A percentile compares a stretch with the other conserved stretches of the same genome.
Evolutionary conservation across 1,140 invertebrate genomes (phyloP).

Genomic region (Agrypnia vestita): DNA sequence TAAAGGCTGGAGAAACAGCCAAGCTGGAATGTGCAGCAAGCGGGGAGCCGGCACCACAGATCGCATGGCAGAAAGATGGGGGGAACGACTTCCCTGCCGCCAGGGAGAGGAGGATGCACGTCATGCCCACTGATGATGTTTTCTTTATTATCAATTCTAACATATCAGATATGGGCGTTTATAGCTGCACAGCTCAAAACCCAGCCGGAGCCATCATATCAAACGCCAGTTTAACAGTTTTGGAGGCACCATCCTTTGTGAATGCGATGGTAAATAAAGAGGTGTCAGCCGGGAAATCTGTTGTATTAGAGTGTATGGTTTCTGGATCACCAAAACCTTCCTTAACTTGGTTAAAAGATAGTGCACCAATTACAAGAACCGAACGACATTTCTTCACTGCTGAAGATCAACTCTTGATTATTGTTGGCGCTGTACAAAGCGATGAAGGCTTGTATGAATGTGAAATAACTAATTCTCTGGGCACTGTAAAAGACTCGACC

Average conservation of each 20-base stretch:
- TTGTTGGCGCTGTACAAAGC: slow-evolving; percentile 82
- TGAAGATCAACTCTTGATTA: slow-evolving; percentile 90
- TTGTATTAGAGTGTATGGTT: slow-evolving; percentile 91
- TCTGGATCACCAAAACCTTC: slow-evolving; percentile 89
- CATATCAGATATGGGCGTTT: slow-evolving; percentile 89
- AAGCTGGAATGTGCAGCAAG: slow-evolving; percentile 92
- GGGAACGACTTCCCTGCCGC: slow-evolving; percentile 96
- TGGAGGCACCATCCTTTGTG: slow-evolving; percentile 89
- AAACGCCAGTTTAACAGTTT: slow-evolving; percentile 91
- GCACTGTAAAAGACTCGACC: slow-evolving; percentile 75
- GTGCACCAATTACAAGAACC: slow-evolving; percentile 79
- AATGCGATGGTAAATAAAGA: slow-evolving; percentile 90
- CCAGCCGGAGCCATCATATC: slow-evolving; percentile 88
- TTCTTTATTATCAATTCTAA: slow-evolving; percentile 95
- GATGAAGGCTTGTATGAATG: slow-evolving; percentile 93
- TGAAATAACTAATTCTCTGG: slow-evolving; percentile 88
- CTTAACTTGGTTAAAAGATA: slow-evolving; percentile 93
- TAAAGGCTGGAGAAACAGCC: slow-evolving; percentile 89
- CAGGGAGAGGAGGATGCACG: slow-evolving; percentile 91
- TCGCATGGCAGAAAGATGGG: slow-evolving; percentile 95
- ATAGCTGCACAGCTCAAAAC: slow-evolving; percentile 95
- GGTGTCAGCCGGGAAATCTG: slow-evolving; percentile 83
- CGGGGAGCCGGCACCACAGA: slow-evolving; percentile 91
- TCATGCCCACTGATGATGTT: slow-evolving; percentile 92
- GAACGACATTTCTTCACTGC: slow-evolving; percentile 88